Conservation (phyloP, 1,140 invertebrate species). For the Drosophila kikkawai region DNA sequence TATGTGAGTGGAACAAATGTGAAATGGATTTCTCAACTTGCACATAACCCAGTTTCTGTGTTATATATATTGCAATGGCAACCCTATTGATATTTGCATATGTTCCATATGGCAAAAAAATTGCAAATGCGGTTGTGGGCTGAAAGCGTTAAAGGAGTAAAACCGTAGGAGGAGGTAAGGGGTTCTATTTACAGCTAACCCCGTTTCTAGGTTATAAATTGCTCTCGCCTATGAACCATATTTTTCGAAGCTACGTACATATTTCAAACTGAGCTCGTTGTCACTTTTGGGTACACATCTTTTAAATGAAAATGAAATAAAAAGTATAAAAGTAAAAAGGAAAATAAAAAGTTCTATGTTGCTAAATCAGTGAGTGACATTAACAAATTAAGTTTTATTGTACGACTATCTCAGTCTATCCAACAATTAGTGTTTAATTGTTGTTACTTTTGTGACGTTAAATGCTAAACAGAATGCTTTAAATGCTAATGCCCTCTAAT, state of each 20-base stretch:
- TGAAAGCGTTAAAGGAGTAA: constrained; percentile 11
- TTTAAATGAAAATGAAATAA: not conserved
- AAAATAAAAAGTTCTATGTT: not conserved
- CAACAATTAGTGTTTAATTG: not conserved
- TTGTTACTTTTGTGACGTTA: constrained; percentile 41
- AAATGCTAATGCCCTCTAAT: constrained; percentile 50
- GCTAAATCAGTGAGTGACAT: constrained; percentile 1
- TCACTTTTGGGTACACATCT: constrained; percentile 8
- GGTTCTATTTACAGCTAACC: constrained; percentile 24
- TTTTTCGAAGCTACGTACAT: constrained; percentile 29
- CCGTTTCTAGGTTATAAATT: constrained; percentile 52
- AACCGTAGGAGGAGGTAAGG: constrained; percentile 2
- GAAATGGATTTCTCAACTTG: constrained; percentile 37
- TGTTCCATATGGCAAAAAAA: constrained; percentile 58
- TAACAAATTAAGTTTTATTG: not conserved
- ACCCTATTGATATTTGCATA: constrained; percentile 59
- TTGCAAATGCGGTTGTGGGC: constrained; percentile 29
- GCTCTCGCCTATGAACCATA: constrained; percentile 52
- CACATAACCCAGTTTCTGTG: constrained; percentile 52
- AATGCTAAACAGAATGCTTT: constrained; percentile 41
- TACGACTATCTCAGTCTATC: constrained; percentile 1
- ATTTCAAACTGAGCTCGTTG: constrained; percentile 22
- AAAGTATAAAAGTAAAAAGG: not conserved
- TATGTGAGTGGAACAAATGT: constrained; percentile 31
- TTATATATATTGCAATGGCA: constrained; percentile 43